Percentiles rank a stretch among this genome's conserved stretches.
These are phyloP conservation scores for Tigriopus japonicus DNA, from an alignment of 1,140 invertebrate genomes.

Conservation along the genomic window DNA sequence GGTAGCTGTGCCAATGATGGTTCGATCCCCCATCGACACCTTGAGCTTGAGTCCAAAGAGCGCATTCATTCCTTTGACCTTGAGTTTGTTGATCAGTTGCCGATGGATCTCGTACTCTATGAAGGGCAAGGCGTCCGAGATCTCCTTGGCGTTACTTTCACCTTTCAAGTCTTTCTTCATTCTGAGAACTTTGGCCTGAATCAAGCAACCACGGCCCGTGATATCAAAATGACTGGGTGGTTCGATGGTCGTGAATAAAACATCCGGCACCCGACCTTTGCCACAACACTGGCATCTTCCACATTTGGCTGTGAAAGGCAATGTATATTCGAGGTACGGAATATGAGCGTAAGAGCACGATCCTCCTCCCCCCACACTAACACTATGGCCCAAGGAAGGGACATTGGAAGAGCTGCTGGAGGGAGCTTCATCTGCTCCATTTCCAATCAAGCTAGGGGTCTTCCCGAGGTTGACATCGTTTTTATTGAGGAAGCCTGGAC, in stretches of 20 bases:
- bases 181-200: slow-evolving; percentile 58
- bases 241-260: slow-evolving; percentile 72
- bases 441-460: too few species aligned
- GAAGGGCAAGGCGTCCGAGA: slow-evolving; percentile 48
- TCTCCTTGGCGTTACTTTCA: slow-evolving; percentile 73
- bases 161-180: slow-evolving; percentile 54
- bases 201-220: slow-evolving; percentile 48
- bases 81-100: slow-evolving; percentile 70
- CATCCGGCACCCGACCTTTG: slow-evolving; percentile 66
- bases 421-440: not conserved
- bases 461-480: not conserved
- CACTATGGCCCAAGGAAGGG: too few species aligned
- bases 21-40: slow-evolving; percentile 65
- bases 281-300: slow-evolving; percentile 46
- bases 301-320: slow-evolving; percentile 47
- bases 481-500: slow-evolving; percentile 5
- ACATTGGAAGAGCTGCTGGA: not conserved
- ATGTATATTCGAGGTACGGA: slow-evolving; percentile 47
- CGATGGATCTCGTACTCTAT: slow-evolving; percentile 87
- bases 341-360: slow-evolving; percentile 49
- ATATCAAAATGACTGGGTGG: slow-evolving; percentile 47
- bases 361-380: too few species aligned
- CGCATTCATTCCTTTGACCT: slow-evolving; percentile 74
- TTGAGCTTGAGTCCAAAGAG: slow-evolving; percentile 56
- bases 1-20: slow-evolving; percentile 66